phyloP scores from a whole-genome alignment of 2,888 invertebrate genomes.

The Rhamphomyia laevipes region DNA sequence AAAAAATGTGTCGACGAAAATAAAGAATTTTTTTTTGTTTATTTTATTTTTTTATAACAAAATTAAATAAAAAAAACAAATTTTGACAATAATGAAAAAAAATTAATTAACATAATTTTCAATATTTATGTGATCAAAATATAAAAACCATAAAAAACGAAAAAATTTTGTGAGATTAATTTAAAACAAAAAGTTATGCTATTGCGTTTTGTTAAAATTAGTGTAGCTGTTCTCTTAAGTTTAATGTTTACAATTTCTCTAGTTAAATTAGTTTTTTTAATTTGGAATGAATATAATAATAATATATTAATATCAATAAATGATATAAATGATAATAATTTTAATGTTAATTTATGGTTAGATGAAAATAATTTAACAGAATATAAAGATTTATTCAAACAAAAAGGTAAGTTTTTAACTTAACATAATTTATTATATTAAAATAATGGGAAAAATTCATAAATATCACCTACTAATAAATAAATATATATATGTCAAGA shows the following conservation, averaged over 20 bases:
- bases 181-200: neutral
- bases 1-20: too few species aligned
- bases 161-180: neutral
- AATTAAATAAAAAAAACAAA: too few species aligned
- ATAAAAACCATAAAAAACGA: neutral
- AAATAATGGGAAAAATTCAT: too few species aligned
- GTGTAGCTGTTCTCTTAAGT: slow-evolving; percentile 39
- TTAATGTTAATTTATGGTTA: slow-evolving; percentile 62
- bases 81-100: too few species aligned
- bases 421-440: neutral
- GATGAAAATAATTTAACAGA: slow-evolving; percentile 58
- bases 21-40: too few species aligned
- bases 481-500: too few species aligned
- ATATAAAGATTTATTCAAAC: slow-evolving; percentile 55
- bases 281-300: slow-evolving; percentile 33
- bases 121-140: neutral
- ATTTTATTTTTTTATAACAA: too few species aligned
- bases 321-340: slow-evolving; percentile 40
- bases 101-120: too few species aligned
- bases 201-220: slow-evolving; percentile 34
- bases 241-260: slow-evolving; percentile 40
- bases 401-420: slow-evolving; percentile 50
- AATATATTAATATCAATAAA: slow-evolving; percentile 4
- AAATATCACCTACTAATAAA: too few species aligned
- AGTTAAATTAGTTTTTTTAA: slow-evolving; percentile 37